Base-by-base conservation (phyloP, 23 tunicate species). In the Phallusia fumigata region DNA sequence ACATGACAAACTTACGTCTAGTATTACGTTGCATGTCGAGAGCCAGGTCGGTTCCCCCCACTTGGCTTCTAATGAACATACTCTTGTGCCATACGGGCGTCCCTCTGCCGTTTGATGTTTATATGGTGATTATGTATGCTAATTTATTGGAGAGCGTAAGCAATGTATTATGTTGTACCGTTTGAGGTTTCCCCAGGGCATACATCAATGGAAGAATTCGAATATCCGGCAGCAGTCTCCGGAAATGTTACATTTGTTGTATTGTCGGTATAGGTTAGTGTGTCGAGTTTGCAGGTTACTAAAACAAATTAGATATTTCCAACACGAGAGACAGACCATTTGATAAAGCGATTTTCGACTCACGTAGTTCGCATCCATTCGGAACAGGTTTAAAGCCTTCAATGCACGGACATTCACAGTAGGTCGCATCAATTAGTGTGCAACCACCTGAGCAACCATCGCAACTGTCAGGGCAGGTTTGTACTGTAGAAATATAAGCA, bases 31-130 rank as follows among this genome's bases (percentile, higher is more conserved):
- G 82, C 95, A 90, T 15, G 89, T 80, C 21, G 95, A 81, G 24
- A 90, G 52, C 89, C 95, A 90, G 5, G 36, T 64, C 19, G 95
- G 95, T 15, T 53, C 64, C 33, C 18, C 50, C 95, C 95, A 90
- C 13, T 30, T 32, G 32, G 83, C 95, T 0, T 77, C 53, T 24
- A 90, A 32, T 3, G 74, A 40, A 78, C 95, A 90, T 21, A 31
- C 0, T 77, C 89, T 44, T 30, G 85, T 85, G 58, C 86, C 95
- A 13, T 77, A 85, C 0, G 89, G 86, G 18, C 18, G 32, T 0
- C 86, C 86, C 36, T 0, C 95, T 90, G 78, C 19, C 3, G 69
- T 1, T 58, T 58, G 69, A 58, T 58, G 26, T 58, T 58, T 24
- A 58, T 58, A 3, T 1, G 16, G 16, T 58, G 13, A 1, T 13